Conservation (phyloP, 2,797 vertebrate species). For the Pangasius djambal region DNA sequence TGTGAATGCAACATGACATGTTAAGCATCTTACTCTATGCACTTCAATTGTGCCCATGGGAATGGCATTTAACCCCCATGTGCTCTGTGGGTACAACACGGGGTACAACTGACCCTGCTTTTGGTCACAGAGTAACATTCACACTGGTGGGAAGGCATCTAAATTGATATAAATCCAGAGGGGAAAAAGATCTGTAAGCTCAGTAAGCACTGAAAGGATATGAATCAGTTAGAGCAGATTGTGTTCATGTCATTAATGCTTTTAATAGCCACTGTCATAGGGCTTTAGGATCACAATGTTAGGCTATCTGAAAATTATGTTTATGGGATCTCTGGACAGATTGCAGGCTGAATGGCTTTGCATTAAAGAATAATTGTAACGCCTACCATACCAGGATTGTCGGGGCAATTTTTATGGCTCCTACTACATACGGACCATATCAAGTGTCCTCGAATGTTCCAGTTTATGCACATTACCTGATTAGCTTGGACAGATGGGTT, state of each 20-base stretch:
- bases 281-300: constrained; percentile 17
- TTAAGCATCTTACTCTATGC: not conserved
- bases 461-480: constrained; percentile 13
- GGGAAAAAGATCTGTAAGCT: not conserved
- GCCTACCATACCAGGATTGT: not conserved
- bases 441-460: constrained; percentile 2
- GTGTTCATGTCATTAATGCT: not conserved
- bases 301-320: constrained; percentile 4
- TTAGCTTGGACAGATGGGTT: constrained; percentile 13
- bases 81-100: not conserved
- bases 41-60: constrained; percentile 9
- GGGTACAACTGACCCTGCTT: constrained; percentile 4
- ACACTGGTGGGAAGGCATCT: not conserved
- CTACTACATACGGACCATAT: not conserved
- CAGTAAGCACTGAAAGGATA: not conserved
- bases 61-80: constrained; percentile 18
- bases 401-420: not conserved
- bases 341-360: not conserved
- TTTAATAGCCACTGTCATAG: constrained; percentile 2
- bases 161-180: not conserved
- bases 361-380: constrained; percentile 17
- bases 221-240: constrained; percentile 2
- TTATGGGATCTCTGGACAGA: not conserved
- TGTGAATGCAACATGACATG: constrained; percentile 23
- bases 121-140: constrained; percentile 4